Base-by-base conservation (phyloP, 1,140 invertebrate species). In the Ruditapes philippinarum region DNA sequence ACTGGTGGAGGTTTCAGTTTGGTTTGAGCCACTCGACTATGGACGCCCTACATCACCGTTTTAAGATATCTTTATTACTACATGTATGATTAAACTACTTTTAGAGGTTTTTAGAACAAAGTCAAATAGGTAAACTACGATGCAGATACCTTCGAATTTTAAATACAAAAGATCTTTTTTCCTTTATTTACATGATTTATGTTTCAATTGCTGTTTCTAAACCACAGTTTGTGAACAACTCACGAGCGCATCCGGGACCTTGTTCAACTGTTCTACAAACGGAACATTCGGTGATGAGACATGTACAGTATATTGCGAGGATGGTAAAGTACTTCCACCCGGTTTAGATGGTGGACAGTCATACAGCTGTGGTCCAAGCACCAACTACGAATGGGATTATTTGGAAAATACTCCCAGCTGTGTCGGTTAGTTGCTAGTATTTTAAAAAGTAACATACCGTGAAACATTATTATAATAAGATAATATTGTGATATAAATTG, bases 371-470 rank as follows among this genome's bases (percentile, higher is more conserved):
- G 78, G 78, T 2, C 45, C 42, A 0, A 17, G 19, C 45, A 80
- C 78, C 11, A 54, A 54, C 17, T 80, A 80, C 33, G 31, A 7
- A 0, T 80, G 78, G 78, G 54, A 80, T 28, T 33, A n/a, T 31
- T 54, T 80, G 22, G 78, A 36, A n/a, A n/a, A 36, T 31, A 12
- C 45, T 17, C 49, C 78, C 7, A 19, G 33, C 19, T 80, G 78
- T 80, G 78, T 54, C 31, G 78, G 78, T 80, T 7, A 9, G 74
- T 68, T 31, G n/a, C n/a, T n/a, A n/a, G n/a, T n/a, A n/a, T n/a
- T n/a, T n/a, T n/a, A n/a, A n/a, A n/a, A n/a, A n/a, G n/a, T n/a
- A n/a, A n/a, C n/a, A n/a, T n/a, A n/a, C n/a, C n/a, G n/a, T n/a
- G n/a, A n/a, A n/a, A n/a, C n/a, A n/a, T n/a, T n/a, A n/a, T n/a